phyloP scores from a whole-genome alignment of 2,888 invertebrate genomes.

The Phortica okadai region DNA sequence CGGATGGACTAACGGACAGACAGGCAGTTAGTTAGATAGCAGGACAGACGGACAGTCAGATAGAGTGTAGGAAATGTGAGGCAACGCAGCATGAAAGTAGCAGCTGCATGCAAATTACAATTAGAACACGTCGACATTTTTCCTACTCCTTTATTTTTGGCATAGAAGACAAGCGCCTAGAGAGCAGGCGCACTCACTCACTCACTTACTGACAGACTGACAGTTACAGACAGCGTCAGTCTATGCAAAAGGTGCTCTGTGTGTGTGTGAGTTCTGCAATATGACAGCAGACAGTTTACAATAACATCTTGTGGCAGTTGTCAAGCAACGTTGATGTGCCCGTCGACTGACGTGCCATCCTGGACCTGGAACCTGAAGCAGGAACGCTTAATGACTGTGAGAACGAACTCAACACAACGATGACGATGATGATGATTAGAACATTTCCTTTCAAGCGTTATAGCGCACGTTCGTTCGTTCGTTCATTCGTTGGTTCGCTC shows the following conservation, averaged over 20 bases:
- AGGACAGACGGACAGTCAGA: neutral
- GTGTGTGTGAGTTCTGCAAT: conserved; percentile 48
- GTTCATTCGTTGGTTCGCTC: conserved; percentile 15
- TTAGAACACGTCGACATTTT: conserved; percentile 2
- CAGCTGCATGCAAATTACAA: neutral
- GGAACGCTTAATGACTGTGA: no score
- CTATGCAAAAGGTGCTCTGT: conserved; percentile 40
- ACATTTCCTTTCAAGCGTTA: conserved; percentile 20
- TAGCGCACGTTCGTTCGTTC: neutral
- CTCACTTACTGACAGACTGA: neutral
- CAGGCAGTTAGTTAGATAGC: neutral
- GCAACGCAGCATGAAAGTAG: neutral
- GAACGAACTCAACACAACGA: conserved; percentile 3
- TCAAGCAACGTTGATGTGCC: conserved; percentile 31
- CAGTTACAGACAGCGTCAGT: conserved; percentile 21
- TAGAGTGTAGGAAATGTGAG: neutral
- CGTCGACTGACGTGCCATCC: neutral
- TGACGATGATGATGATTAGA: conserved; percentile 35
- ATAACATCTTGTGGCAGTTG: conserved; percentile 38
- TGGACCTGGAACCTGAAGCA: neutral
- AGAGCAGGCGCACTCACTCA: neutral
- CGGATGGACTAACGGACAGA: neutral
- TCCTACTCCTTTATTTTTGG: neutral
- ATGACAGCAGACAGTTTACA: conserved; percentile 43
- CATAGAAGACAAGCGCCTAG: conserved; percentile 16